phyloP scores from a whole-genome alignment of 2,113 vertebrate genomes.

The Siniperca knerii region DNA sequence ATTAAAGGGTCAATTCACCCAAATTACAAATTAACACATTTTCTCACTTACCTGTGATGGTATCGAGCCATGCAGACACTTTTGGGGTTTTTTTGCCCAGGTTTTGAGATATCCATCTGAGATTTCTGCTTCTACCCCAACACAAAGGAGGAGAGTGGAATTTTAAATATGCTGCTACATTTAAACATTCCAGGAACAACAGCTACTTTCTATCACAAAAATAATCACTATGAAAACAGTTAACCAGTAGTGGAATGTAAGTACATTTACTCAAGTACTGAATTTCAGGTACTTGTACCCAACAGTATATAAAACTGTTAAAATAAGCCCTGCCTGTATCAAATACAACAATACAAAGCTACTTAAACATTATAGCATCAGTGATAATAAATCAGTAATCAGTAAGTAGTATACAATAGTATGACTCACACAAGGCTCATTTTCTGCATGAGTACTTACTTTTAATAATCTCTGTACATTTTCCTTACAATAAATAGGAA shows the following conservation, averaged over 20 bases:
- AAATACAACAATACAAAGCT: neutral
- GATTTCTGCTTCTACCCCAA: neutral
- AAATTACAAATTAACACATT: neutral
- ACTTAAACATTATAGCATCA: neutral
- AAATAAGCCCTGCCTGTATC: neutral
- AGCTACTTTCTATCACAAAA: neutral
- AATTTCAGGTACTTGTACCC: neutral
- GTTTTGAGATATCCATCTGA: slow-evolving; percentile 2
- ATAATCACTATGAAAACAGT: neutral
- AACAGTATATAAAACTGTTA: neutral
- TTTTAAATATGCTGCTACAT: slow-evolving; percentile 11
- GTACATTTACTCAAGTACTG: neutral
- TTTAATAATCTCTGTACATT: neutral
- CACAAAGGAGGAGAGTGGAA: neutral
- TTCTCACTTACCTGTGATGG: slow-evolving; percentile 1
- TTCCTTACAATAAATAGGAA: neutral
- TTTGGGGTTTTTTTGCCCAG: neutral
- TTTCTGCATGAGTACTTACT: neutral
- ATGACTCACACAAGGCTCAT: neutral
- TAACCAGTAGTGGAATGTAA: neutral
- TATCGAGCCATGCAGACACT: fast-evolving
- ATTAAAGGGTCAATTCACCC: neutral
- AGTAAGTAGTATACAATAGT: neutral
- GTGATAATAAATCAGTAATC: neutral
- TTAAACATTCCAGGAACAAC: neutral